Conservation (phyloP, 2,113 vertebrate species). For the Oryzias woworae region DNA sequence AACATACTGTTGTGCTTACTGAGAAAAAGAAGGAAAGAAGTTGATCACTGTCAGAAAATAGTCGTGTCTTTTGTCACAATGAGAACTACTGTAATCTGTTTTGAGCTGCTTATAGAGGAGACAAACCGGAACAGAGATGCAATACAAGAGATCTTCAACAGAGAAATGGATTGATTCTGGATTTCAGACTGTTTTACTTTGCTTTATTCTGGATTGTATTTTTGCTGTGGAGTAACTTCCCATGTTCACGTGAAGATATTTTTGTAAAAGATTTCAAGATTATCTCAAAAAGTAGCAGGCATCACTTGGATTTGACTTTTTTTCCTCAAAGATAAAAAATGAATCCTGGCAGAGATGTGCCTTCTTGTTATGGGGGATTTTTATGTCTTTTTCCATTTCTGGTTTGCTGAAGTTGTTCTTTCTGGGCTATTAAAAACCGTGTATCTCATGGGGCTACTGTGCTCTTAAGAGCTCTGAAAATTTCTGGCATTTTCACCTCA, state of each 20-base stretch:
- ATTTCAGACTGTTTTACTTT: constrained; percentile 18
- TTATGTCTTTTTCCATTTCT: constrained; percentile 11
- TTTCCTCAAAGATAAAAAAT: not conserved
- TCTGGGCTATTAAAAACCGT: constrained; percentile 40
- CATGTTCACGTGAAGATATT: constrained; percentile 1
- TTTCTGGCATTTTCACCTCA: constrained; percentile 46
- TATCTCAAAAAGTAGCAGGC: no score
- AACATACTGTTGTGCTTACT: constrained; percentile 25
- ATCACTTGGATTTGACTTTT: no score
- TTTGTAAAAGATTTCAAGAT: not conserved
- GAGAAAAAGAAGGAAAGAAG: constrained; percentile 21
- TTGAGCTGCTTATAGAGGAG: constrained; percentile 69
- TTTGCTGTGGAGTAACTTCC: constrained; percentile 11
- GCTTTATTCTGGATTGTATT: constrained; percentile 7
- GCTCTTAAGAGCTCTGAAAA: constrained; percentile 41
- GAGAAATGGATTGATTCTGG: constrained; percentile 31
- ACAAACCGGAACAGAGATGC: constrained; percentile 7
- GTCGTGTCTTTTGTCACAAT: constrained; percentile 40
- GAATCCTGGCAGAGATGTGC: constrained; percentile 4
- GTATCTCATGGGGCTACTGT: constrained; percentile 35
- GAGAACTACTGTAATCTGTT: constrained; percentile 62
- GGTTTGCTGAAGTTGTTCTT: constrained; percentile 28
- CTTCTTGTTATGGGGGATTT: not conserved
- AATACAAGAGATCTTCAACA: constrained; percentile 21
- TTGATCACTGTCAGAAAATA: constrained; percentile 34